A percentile compares a stretch with the other conserved stretches of the same genome.
Conservation (phyloP, 2,113 vertebrate genomes). For the Psilopsiagon aymara region DNA sequence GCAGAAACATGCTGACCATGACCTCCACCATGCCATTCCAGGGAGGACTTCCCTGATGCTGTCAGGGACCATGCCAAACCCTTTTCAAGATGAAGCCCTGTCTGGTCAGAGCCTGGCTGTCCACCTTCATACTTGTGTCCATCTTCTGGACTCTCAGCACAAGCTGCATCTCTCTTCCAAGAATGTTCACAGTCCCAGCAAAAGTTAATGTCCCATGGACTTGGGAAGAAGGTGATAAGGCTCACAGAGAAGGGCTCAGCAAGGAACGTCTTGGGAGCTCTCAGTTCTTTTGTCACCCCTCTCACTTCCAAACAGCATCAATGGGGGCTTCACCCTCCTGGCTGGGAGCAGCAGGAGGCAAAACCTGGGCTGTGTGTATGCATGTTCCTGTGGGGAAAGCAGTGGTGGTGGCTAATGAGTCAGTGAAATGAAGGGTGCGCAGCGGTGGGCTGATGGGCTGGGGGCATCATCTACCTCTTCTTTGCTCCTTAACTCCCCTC, state of each 20-base stretch:
- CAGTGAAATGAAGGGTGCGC: neutral
- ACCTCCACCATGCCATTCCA: neutral
- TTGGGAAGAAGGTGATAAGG: neutral
- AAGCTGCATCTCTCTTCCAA: neutral
- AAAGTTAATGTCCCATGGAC: rapidly evolving
- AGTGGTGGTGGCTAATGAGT: neutral
- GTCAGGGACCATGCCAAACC: neutral
- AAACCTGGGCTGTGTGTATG: neutral
- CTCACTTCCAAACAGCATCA: neutral
- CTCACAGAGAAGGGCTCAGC: neutral
- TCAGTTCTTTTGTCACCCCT: neutral
- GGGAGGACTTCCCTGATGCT: neutral
- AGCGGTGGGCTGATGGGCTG: neutral
- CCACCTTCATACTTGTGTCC: neutral
- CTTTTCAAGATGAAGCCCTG: neutral
- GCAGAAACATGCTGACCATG: neutral
- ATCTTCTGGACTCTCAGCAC: neutral
- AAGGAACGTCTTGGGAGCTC: neutral
- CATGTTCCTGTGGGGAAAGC: rapidly evolving
- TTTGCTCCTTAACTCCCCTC: constrained; percentile 82
- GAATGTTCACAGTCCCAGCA: neutral
- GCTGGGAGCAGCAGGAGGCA: neutral
- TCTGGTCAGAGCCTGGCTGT: neutral
- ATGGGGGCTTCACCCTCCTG: neutral
- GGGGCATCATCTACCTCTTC: neutral